Conservation (phyloP, 64 coral and sea anemone genomes). For the Exaiptasia diaphana region DNA sequence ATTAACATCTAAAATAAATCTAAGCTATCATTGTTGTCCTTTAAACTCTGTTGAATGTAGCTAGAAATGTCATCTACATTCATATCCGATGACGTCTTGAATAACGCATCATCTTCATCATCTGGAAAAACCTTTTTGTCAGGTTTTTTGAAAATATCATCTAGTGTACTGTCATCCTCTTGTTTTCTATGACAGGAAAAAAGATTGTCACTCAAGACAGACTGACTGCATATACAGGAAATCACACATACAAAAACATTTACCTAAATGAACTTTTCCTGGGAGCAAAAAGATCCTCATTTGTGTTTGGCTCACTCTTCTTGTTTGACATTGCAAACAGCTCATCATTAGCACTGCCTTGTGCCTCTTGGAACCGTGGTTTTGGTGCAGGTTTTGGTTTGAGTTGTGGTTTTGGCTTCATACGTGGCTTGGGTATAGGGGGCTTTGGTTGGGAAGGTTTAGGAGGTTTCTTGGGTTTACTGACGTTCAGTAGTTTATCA, state of each 20-base stretch:
- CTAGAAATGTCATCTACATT: constrained; percentile 67
- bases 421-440: constrained; percentile 49
- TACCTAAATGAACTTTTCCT: constrained; percentile 79
- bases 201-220: background rate
- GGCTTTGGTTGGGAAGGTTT: constrained; percentile 55
- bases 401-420: constrained; percentile 76
- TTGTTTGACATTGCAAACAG: constrained; percentile 26
- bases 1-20: constrained; percentile 85
- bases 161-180: constrained; percentile 62
- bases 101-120: constrained; percentile 79
- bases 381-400: constrained; percentile 80
- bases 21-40: constrained; percentile 51
- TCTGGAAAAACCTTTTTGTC: constrained; percentile 29
- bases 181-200: background rate
- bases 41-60: constrained; percentile 76
- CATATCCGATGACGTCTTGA: constrained; percentile 63
- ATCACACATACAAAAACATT: background rate
- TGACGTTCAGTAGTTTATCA: constrained; percentile 62
- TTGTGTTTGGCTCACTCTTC: background rate
- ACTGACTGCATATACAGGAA: too few relatives aligned
- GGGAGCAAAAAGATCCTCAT: constrained; percentile 65
- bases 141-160: constrained; percentile 80
- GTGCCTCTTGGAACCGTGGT: constrained; percentile 63
- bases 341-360: constrained; percentile 68
- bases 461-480: constrained; percentile 54